Evolutionary conservation across 2,113 vertebrate genomes (phyloP).

Genomic region (Emydura subglobosa): DNA sequence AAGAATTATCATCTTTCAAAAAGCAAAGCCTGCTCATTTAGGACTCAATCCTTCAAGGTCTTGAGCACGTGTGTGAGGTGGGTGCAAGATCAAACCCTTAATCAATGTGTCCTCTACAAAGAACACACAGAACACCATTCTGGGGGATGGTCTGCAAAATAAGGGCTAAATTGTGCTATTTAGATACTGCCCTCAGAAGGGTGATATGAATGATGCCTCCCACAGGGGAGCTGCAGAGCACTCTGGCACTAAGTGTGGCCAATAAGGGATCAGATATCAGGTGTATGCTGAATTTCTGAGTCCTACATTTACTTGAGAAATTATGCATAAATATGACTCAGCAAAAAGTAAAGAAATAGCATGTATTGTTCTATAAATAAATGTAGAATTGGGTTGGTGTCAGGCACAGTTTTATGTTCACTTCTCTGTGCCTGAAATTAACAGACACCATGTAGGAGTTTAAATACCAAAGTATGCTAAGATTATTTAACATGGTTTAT

Average conservation of each 20-base stretch:
- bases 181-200: background rate
- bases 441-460: background rate
- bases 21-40: background rate
- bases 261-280: background rate
- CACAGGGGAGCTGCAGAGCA: background rate
- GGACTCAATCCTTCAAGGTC: background rate
- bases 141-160: background rate
- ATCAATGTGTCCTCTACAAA: background rate
- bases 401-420: background rate
- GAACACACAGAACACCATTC: background rate
- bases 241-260: rapidly evolving
- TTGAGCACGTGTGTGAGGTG: background rate
- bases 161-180: background rate
- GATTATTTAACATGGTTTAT: background rate
- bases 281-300: too few relatives aligned
- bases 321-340: background rate
- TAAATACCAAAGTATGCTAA: background rate
- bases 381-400: background rate
- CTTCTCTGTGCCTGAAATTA: background rate
- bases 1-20: background rate
- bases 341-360: background rate
- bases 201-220: rapidly evolving
- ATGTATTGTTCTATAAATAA: background rate
- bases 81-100: background rate
- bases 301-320: background rate